Conservation (phyloP, 2,797 vertebrate genomes). For the Novumbra hubbsi region DNA sequence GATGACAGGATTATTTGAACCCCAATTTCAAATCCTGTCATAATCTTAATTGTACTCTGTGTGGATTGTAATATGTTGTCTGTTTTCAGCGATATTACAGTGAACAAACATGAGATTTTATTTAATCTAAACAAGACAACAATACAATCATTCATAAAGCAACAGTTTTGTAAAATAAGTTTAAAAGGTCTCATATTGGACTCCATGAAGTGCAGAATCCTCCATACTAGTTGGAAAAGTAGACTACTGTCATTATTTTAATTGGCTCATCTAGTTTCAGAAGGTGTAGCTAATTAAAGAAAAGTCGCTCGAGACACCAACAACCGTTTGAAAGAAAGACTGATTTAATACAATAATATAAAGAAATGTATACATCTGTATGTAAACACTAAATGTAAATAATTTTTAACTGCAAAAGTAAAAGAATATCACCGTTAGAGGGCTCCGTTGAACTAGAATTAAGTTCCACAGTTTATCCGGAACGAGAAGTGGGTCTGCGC, state of each 20-base stretch:
- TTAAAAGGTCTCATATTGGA: neutral
- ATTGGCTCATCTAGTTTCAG: neutral
- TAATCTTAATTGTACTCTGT: neutral
- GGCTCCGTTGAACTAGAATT: constrained; percentile 1
- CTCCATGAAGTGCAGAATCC: neutral
- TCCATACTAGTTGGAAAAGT: neutral
- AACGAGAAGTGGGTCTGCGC: neutral
- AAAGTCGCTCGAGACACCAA: neutral
- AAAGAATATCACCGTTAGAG: neutral
- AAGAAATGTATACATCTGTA: neutral
- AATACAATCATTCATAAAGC: neutral
- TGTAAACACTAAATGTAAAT: neutral
- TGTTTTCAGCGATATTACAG: neutral
- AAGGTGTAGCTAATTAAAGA: neutral
- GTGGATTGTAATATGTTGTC: neutral
- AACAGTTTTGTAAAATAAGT: neutral
- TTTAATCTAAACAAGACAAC: neutral
- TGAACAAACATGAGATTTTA: neutral
- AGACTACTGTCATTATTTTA: neutral
- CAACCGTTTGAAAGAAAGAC: neutral
- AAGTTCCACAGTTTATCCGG: neutral
- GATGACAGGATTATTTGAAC: too few species aligned
- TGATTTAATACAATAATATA: neutral
- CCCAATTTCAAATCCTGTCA: too few species aligned
- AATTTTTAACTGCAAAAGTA: neutral